These are phyloP conservation scores for Muntiacus reevesi DNA, from an alignment of 2,113 vertebrate genomes.

Conservation along the genomic window DNA sequence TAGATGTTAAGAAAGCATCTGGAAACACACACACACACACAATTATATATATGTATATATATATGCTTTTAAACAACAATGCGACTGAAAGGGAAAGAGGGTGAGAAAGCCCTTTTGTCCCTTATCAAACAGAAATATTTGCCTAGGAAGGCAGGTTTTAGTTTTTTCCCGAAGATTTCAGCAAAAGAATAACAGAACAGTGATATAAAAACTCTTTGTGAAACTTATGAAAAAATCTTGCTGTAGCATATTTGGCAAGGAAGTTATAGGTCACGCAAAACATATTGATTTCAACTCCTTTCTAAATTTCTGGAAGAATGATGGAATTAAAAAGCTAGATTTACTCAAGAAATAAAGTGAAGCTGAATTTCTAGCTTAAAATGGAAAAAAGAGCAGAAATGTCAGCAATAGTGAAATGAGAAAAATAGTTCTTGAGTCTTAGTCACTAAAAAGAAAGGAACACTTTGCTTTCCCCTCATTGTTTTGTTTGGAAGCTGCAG, in stretches of 20 bases:
- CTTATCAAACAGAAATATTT: background rate
- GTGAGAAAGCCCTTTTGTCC: background rate
- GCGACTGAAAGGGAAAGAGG: background rate
- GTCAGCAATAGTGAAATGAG: background rate
- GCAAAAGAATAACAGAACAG: background rate
- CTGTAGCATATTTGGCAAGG: background rate
- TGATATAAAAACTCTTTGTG: background rate
- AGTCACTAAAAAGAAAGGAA: background rate
- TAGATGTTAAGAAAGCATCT: background rate
- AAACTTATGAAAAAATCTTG: background rate
- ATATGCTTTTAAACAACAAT: background rate
- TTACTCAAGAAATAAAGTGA: background rate
- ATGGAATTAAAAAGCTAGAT: background rate
- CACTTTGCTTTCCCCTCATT: background rate
- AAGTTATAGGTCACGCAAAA: background rate
- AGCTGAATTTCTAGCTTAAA: background rate
- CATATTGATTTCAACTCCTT: background rate
- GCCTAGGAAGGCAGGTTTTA: background rate
- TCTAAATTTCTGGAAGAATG: slow-evolving; percentile 38
- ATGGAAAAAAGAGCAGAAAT: background rate
- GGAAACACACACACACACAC: background rate
- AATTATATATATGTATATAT: background rate
- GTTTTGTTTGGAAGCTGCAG: background rate
- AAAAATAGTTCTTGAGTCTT: background rate
- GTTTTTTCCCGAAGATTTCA: background rate